These are phyloP conservation scores for Sylvicola cinctus DNA, from an alignment of 2,888 invertebrate genomes.

Conservation along the genomic window DNA sequence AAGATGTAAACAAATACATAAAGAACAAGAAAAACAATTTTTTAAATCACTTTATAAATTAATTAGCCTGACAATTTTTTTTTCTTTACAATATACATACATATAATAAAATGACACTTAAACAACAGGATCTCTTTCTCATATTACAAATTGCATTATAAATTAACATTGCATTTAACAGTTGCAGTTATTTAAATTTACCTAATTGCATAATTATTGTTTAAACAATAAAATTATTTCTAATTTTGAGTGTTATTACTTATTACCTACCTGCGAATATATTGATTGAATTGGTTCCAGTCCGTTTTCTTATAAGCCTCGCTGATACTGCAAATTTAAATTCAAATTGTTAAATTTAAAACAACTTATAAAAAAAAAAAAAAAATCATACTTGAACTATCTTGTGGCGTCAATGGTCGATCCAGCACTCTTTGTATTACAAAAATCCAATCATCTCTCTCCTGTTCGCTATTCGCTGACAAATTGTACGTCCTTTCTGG, in stretches of 20 bases:
- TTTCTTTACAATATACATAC: too few relatives aligned
- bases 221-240: too few relatives aligned
- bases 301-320: conserved; percentile 46
- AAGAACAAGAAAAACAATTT: too few relatives aligned
- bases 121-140: too few relatives aligned
- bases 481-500: conserved; percentile 58
- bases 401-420: conserved; percentile 56
- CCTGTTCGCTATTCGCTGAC: conserved; percentile 54
- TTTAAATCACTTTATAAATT: too few relatives aligned
- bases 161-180: too few relatives aligned
- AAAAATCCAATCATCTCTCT: conserved; percentile 61
- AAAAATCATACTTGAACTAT: conserved; percentile 39
- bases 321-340: conserved; percentile 40
- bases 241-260: conserved; percentile 1
- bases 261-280: conserved; percentile 56
- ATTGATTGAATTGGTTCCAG: conserved; percentile 50
- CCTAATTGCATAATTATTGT: too few relatives aligned
- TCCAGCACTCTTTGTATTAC: conserved; percentile 54
- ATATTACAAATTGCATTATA: too few relatives aligned
- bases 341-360: background rate
- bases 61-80: too few relatives aligned
- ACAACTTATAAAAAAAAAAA: background rate
- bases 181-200: too few relatives aligned
- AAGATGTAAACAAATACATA: too few relatives aligned
- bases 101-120: too few relatives aligned